phyloP scores from a whole-genome alignment of 2,113 vertebrate genomes.

The Myocastor coypus region DNA sequence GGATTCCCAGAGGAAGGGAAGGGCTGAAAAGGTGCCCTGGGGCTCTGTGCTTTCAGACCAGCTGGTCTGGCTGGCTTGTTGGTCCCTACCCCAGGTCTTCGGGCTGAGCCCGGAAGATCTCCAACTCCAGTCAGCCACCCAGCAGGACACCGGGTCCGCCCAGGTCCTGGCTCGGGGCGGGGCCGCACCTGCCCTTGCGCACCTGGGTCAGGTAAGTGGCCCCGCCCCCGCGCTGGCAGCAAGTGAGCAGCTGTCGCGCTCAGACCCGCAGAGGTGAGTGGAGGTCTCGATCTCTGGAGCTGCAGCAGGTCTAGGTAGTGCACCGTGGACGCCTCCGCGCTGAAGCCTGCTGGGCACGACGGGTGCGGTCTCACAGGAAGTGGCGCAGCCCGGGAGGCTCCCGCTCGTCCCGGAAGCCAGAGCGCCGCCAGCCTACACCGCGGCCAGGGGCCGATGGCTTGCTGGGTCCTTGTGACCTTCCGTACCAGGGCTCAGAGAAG shows the following conservation, averaged over 20 bases:
- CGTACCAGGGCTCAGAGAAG: neutral
- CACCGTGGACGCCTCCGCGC: neutral
- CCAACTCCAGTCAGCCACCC: neutral
- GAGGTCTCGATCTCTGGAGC: neutral
- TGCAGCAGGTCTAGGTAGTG: neutral
- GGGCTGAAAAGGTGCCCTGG: neutral
- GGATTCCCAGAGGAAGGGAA: neutral
- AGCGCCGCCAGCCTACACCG: neutral
- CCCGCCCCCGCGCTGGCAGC: slow-evolving; percentile 32
- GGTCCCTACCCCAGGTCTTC: neutral
- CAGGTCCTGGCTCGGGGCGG: slow-evolving; percentile 62
- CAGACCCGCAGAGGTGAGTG: neutral
- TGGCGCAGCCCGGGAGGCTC: neutral
- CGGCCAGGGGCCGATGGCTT: neutral
- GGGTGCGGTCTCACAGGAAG: slow-evolving; percentile 46
- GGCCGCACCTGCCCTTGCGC: slow-evolving; percentile 64
- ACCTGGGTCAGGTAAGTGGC: slow-evolving; percentile 73
- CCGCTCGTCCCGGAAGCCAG: slow-evolving; percentile 55
- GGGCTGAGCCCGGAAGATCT: neutral
- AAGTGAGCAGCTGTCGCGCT: slow-evolving; percentile 41
- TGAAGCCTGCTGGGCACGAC: neutral
- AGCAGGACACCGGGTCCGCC: slow-evolving; percentile 53
- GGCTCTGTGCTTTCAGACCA: neutral
- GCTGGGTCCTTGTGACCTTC: neutral
- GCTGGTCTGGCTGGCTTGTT: neutral